phyloP scores from a whole-genome alignment of 2,113 vertebrate species.

The Podiceps cristatus region DNA sequence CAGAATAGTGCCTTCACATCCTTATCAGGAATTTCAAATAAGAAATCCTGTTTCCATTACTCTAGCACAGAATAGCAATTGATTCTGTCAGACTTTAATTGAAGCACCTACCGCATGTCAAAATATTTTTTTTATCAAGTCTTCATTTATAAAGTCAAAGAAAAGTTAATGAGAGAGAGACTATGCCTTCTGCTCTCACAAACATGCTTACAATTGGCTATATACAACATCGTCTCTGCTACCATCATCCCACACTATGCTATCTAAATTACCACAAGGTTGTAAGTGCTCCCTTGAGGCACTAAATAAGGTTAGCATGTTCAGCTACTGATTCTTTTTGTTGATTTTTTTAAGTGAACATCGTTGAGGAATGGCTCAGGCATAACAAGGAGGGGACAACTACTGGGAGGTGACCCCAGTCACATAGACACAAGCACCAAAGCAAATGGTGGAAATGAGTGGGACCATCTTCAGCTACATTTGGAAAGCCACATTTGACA shows the following conservation, averaged over 20 bases:
- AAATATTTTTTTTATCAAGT: conserved; percentile 39
- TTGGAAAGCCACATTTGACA: not conserved
- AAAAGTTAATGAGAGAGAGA: conserved; percentile 1
- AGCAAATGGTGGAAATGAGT: not conserved
- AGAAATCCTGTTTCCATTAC: conserved; percentile 59
- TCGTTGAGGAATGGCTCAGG: not conserved
- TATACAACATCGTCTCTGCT: not conserved
- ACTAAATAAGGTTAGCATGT: not conserved
- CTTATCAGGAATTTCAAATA: conserved; percentile 52
- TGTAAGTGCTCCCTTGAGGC: not conserved
- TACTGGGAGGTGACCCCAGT: not conserved
- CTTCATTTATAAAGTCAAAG: conserved; percentile 39
- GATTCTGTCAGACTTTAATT: conserved; percentile 55
- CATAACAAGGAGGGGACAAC: not conserved
- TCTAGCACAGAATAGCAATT: conserved; percentile 48
- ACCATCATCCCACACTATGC: not conserved
- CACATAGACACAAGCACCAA: not conserved
- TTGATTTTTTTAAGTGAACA: not conserved
- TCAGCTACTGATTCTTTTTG: not conserved
- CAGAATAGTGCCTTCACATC: conserved; percentile 15
- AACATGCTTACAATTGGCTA: not conserved
- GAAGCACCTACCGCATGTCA: conserved; percentile 38
- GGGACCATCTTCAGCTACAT: not conserved
- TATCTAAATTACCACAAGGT: not conserved
- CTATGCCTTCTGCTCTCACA: not conserved